A percentile compares a stretch with the other conserved stretches of the same genome.
These are phyloP conservation scores for Ametastegia equiseti DNA, from an alignment of 2,888 invertebrate genomes.

Conservation along the genomic window DNA sequence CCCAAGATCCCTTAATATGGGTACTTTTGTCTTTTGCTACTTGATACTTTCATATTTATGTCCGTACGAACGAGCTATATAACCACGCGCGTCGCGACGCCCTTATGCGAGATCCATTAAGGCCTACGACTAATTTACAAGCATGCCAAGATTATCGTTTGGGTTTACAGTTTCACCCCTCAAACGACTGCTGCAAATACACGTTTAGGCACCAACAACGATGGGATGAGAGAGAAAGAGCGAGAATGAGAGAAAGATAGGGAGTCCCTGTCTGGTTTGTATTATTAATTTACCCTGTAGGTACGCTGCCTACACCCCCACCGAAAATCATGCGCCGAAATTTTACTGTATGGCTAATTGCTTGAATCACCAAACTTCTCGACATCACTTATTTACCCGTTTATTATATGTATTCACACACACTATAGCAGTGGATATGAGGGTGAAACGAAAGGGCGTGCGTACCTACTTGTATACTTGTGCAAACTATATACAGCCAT, in stretches of 20 bases:
- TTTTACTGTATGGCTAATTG: constrained; percentile 18
- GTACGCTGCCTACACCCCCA: not conserved
- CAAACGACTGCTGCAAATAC: constrained; percentile 43
- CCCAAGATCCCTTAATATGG: no score
- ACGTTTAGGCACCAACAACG: not conserved
- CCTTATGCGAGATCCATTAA: constrained; percentile 43
- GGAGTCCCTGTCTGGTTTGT: constrained; percentile 26
- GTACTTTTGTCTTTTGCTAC: not conserved
- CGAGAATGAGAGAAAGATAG: not conserved
- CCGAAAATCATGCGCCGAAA: not conserved
- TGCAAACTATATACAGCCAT: not conserved
- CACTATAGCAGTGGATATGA: not conserved
- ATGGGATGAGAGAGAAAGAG: not conserved
- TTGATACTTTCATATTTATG: constrained; percentile 21
- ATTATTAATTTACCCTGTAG: constrained; percentile 32
- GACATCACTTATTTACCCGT: constrained; percentile 14
- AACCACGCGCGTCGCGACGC: not conserved
- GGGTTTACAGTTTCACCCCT: constrained; percentile 43
- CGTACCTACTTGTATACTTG: not conserved
- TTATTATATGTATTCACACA: not conserved
- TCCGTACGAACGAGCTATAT: not conserved
- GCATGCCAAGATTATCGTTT: constrained; percentile 44
- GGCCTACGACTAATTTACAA: constrained; percentile 47
- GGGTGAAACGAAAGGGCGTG: not conserved
- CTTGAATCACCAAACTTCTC: constrained; percentile 18